phyloP scores from a whole-genome alignment of 2,888 invertebrate species.

The Erynnis tages region DNA sequence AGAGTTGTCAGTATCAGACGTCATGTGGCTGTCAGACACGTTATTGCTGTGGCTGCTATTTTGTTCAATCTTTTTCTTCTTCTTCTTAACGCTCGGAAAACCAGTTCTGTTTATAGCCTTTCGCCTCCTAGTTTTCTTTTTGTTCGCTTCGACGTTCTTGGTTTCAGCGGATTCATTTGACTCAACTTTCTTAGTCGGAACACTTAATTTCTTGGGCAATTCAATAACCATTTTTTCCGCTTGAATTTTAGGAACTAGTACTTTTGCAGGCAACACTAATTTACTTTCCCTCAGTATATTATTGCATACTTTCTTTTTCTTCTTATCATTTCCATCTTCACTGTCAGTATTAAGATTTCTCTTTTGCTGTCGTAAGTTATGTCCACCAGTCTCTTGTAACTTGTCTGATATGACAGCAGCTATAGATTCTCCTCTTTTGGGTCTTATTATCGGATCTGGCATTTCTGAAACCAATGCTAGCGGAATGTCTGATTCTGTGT shows the following conservation, averaged over 20 bases:
- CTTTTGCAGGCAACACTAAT: constrained; percentile 65
- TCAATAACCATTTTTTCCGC: constrained; percentile 61
- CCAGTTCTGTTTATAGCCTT: constrained; percentile 93
- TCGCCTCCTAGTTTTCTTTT: constrained; percentile 83
- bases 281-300: constrained; percentile 74
- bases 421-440: constrained; percentile 72
- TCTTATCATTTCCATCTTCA: constrained; percentile 64
- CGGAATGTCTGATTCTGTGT: constrained; percentile 70
- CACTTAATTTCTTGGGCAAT: constrained; percentile 48
- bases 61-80: constrained; percentile 85
- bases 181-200: constrained; percentile 53
- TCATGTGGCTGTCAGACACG: constrained; percentile 58
- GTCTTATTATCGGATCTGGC: constrained; percentile 63
- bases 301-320: constrained; percentile 67
- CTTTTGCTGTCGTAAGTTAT: constrained; percentile 72
- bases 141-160: constrained; percentile 50
- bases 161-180: constrained; percentile 47
- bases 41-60: constrained; percentile 38
- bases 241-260: constrained; percentile 65
- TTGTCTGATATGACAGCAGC: constrained; percentile 76
- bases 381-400: constrained; percentile 70
- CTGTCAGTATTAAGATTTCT: constrained; percentile 62
- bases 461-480: constrained; percentile 67
- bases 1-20: constrained; percentile 71
- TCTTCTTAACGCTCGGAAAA: constrained; percentile 91